Evolutionary conservation across 2,113 vertebrate genomes (phyloP), one percentile per base, ranked within the genome.

Genomic region (Rissa tridactyla): DNA sequence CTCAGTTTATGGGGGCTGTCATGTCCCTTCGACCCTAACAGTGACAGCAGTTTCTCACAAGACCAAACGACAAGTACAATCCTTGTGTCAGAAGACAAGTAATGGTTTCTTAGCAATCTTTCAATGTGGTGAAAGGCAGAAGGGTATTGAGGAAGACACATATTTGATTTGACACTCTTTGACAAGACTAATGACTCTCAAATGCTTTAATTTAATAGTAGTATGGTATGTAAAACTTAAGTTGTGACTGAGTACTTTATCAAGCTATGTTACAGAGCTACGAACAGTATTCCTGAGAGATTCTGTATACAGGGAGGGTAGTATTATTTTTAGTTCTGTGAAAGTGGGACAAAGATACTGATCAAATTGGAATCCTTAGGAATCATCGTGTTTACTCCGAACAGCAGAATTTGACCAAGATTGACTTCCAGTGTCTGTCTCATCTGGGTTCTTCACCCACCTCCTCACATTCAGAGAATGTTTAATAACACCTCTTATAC

Each of bases 21-120:
- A 0, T 32, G 72, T 83, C 26, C 49, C 32, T 81, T 83, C 13
- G 9, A n/a, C 0, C 0, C 4, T 32, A 27, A 16, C 38, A n/a
- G 23, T 25, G 21, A 44, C 51, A 82, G 42, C 42, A 36, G 10
- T 55, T 72, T 86, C 10, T 55, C 19, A 3, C 30, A 47, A 57
- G 52, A 58, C 55, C 30, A 66, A 82, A 40, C 13, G 14, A 21
- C 38, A 15, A 71, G 11, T 47, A 25, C 36, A 38, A 4, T 69
- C 27, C n/a, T 84, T 2, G 0, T 57, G 22, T 73, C 51, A 23
- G 58, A 83, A 68, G 17, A 27, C 32, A 15, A 8, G 8, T 76
- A 51, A 13, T 9, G 49, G 15, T 60, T 94, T 81, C 36, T 20
- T 75, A 77, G 8, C 46, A 30, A 0, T 38, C 44, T 42, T 70